Conservation (phyloP, 2,113 vertebrate genomes). For the Atherinomorus stipes region DNA sequence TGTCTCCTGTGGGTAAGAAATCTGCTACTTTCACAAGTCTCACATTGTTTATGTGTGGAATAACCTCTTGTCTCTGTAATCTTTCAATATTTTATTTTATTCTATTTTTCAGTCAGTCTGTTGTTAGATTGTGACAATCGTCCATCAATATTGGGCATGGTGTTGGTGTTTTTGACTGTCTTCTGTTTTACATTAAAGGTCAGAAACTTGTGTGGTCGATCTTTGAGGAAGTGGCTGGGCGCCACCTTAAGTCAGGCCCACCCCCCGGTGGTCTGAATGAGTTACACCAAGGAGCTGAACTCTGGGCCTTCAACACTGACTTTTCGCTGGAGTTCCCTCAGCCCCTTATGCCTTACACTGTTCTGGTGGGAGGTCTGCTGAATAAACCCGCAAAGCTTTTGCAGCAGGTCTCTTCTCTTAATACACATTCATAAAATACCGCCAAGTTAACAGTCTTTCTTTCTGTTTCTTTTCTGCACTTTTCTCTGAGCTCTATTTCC, state of each 20-base stretch:
- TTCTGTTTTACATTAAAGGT: constrained; percentile 31
- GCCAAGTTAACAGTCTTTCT: neutral
- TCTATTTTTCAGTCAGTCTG: too few relatives aligned
- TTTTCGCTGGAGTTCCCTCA: constrained; percentile 82
- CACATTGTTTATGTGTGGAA: neutral
- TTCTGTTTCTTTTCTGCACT: neutral
- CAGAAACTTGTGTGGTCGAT: constrained; percentile 36
- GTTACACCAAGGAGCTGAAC: constrained; percentile 76
- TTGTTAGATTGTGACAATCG: too few relatives aligned
- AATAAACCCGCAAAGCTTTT: constrained; percentile 68
- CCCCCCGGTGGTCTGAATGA: constrained; percentile 64
- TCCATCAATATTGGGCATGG: too few relatives aligned
- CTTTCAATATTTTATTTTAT: neutral
- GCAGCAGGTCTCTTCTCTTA: constrained; percentile 67
- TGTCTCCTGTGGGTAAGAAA: constrained; percentile 35
- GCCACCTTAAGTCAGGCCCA: constrained; percentile 68
- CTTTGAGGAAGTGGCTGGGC: constrained; percentile 68
- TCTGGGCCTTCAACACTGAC: constrained; percentile 82
- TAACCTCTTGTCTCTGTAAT: neutral
- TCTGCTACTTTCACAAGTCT: neutral
- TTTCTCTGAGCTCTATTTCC: neutral
- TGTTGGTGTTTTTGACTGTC: neutral
- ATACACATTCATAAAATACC: neutral
- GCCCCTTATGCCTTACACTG: constrained; percentile 79
- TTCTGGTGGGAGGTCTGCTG: constrained; percentile 80